Conservation (phyloP, 2,888 invertebrate genomes). For the Brachynemurus nebulosus region DNA sequence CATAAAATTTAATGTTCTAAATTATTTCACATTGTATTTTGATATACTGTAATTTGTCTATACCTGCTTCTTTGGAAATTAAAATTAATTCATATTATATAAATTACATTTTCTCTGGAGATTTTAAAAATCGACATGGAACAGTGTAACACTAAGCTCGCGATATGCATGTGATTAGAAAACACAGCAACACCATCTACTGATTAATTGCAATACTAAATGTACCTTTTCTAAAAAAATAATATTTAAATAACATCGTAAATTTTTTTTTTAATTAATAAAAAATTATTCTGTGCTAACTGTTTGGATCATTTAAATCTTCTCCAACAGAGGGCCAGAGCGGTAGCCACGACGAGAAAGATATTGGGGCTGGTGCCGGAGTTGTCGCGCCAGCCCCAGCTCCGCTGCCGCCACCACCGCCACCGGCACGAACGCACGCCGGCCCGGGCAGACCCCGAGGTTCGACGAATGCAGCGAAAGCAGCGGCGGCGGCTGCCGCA, state of each 20-base stretch:
- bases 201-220: too few species aligned
- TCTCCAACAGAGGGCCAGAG: conserved; percentile 1
- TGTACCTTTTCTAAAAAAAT: neutral
- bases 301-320: neutral
- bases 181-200: too few species aligned
- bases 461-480: conserved; percentile 28
- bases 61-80: too few species aligned
- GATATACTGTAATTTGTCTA: too few species aligned
- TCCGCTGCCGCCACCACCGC: conserved; percentile 10
- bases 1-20: too few species aligned
- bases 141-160: too few species aligned
- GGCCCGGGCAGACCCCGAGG: conserved; percentile 29
- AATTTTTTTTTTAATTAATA: too few species aligned
- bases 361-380: neutral
- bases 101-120: too few species aligned
- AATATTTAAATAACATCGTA: neutral
- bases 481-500: conserved; percentile 16
- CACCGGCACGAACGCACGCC: conserved; percentile 20
- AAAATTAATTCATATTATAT: too few species aligned
- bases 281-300: neutral
- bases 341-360: conserved; percentile 1
- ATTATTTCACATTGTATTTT: too few species aligned
- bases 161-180: too few species aligned
- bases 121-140: too few species aligned
- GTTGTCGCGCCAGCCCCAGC: neutral